Conservation (phyloP, 2,888 invertebrate species). For the Biston betularia region DNA sequence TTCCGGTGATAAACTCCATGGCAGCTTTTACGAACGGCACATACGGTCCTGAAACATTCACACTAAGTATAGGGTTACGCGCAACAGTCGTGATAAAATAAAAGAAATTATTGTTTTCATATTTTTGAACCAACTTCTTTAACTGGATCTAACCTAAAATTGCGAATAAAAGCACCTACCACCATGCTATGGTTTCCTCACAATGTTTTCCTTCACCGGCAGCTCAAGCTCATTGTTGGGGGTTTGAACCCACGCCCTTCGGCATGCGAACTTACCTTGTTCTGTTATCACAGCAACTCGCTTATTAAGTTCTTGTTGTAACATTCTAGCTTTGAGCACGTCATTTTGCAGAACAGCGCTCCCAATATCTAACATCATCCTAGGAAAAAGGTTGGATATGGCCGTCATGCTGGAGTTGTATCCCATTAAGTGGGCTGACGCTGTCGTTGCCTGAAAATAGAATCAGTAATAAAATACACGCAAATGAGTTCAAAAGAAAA, state of each 20-base stretch:
- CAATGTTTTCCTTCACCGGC: too few species aligned
- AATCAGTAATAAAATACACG: too few species aligned
- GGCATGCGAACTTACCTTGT: conserved; percentile 29
- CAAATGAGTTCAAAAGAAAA: too few species aligned
- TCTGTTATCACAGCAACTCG: conserved; percentile 31
- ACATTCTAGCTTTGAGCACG: conserved; percentile 22
- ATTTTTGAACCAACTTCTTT: too few species aligned
- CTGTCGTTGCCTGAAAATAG: conserved; percentile 56
- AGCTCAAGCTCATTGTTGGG: too few species aligned
- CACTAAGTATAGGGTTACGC: too few species aligned
- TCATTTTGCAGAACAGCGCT: conserved; percentile 20
- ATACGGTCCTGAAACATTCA: conserved; percentile 76
- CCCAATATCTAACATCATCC: conserved; percentile 22
- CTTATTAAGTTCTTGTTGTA: conserved; percentile 35
- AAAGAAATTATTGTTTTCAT: too few species aligned
- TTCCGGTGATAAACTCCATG: conserved; percentile 80
- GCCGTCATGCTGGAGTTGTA: conserved; percentile 88
- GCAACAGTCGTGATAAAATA: too few species aligned
- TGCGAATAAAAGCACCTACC: too few species aligned
- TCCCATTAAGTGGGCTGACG: conserved; percentile 81
- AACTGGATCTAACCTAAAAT: too few species aligned
- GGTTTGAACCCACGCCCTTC: too few species aligned
- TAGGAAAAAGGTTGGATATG: conserved; percentile 86
- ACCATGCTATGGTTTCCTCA: too few species aligned
- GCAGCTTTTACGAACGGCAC: conserved; percentile 87